Evolutionary conservation across 1,140 invertebrate genomes (phyloP), one percentile per base, ranked within the genome.

Genomic region (Papilio helenus): DNA sequence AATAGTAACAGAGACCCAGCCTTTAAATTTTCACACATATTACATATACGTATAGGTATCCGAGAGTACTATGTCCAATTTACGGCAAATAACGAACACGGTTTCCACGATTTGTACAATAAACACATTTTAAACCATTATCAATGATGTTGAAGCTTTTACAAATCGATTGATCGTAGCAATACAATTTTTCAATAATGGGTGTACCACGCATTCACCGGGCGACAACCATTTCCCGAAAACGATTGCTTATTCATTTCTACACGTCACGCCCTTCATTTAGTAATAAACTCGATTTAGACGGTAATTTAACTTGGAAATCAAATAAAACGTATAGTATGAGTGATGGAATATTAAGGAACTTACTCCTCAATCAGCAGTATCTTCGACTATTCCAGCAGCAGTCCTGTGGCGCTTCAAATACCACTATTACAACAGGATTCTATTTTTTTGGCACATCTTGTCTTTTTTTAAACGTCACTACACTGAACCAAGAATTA

Each of bases 391-490:
- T 85, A 87, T 90, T 89, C 88, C 89, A 92, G 90, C 89, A 92
- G 89, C 90, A 89, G 92, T 92, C 88, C 88, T 89, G 84, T 85
- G 90, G 88, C 87, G 89, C 85, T 91, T 92, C 88, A 87, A 93
- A 93, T 89, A 93, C 87, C 93, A 94, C 93, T 87, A 93, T 95
- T 94, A 95, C 93, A 92, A 95, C 88, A 92, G 92, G 92, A 93
- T 94, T 90, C 86, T 93, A 92, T 93, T 90, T 93, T 90, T 93
- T 94, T 94, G 93, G 92, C 92, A 94, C 94, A 95, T 95, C 93
- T 92, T 94, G 90, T 89, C 92, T 88, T 78, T 82, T 88, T 90
- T 83, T 78, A 89, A 23, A 90, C 86, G 82, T 88, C 91, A 94
- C 93, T 89, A 89, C 94, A 94, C 93, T 89, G 82, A 90, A 90